Evolutionary conservation across 2,888 invertebrate species (phyloP), one percentile per base, ranked within the genome.

Genomic region (Cataglyphis altisquamis): DNA sequence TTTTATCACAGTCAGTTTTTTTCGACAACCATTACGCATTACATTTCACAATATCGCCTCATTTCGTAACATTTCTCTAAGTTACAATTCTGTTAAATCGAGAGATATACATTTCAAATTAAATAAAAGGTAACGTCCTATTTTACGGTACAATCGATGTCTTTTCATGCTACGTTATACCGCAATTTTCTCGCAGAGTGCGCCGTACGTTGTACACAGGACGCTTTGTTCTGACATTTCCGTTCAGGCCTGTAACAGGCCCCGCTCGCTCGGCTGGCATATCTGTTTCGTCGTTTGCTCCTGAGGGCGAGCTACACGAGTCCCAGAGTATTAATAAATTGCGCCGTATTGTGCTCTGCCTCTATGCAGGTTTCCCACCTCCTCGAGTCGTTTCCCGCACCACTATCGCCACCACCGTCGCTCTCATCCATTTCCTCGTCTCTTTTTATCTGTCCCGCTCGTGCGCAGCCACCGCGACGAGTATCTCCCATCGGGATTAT

Each of bases 291-390:
- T 60, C 78, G 73, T 80, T 73, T 73, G 73, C 73, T 80, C 45
- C 78, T 60, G 73, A 80, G 78, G 74, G 60, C 32, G 72, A 5
- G 5, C 72, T 72, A 78, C 78, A 78, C 78, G 60, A 80, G 74
- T 80, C 73, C 78, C 78, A 73, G 78, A 80, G 78, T 73, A 73
- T 80, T 80, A 80, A 80, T 80, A 80, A 80, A 80, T 80, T 80
- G 73, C 32, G 60, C 45, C 36, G 73, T 32, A 80, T 80, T 80
- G 78, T 73, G 32, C 60, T 60, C 21, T 18, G 32, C 57, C n/a
- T 80, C 78, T 48, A 73, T 60, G 52, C 45, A 36, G 29, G 41
- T 60, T 41, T 48, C 15, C 78, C 78, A 57, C 70, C 70, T 60
- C 36, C 45, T 60, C 32, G 64, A 36, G 8, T 52, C 68, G 52